phyloP scores from a whole-genome alignment of 1,140 invertebrate genomes.

The Limonius californicus region DNA sequence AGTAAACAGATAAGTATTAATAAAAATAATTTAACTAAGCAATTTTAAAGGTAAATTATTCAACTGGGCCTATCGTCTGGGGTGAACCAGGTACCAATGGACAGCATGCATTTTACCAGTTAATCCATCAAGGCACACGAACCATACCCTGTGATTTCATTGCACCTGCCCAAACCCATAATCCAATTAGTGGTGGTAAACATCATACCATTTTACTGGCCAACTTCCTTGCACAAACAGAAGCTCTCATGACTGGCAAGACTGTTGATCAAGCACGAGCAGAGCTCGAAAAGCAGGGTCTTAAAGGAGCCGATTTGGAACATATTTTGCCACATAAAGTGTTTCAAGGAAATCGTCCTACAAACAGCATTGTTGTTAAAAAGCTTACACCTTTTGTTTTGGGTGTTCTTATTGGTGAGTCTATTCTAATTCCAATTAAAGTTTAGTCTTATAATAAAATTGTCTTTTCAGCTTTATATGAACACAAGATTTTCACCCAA shows the following conservation, averaged over 20 bases:
- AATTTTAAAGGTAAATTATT: slow-evolving; percentile 45
- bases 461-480: slow-evolving; percentile 81
- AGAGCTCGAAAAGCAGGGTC: slow-evolving; percentile 70
- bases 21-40: slow-evolving; percentile 1
- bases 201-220: slow-evolving; percentile 89
- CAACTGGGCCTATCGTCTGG: slow-evolving; percentile 64
- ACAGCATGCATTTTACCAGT: slow-evolving; percentile 98
- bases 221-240: slow-evolving; percentile 98
- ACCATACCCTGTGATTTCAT: slow-evolving; percentile 97
- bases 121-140: slow-evolving; percentile 87
- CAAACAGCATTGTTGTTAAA: slow-evolving; percentile 95
- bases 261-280: slow-evolving; percentile 67
- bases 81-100: slow-evolving; percentile 99
- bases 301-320: slow-evolving; percentile 67
- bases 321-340: slow-evolving; percentile 93
- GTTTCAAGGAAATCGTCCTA: slow-evolving; percentile 95
- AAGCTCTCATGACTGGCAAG: slow-evolving; percentile 94
- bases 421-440: too few relatives aligned
- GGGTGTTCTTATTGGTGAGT: slow-evolving; percentile 90
- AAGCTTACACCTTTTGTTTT: slow-evolving; percentile 92
- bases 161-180: slow-evolving; percentile 88
- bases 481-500: slow-evolving; percentile 98
- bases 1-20: slow-evolving; percentile 1
- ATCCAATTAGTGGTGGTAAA: slow-evolving; percentile 75
- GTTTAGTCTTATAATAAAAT: too few relatives aligned